Evolutionary conservation across 2,113 vertebrate species (phyloP).

Genomic region (Lasiurus cinereus): DNA sequence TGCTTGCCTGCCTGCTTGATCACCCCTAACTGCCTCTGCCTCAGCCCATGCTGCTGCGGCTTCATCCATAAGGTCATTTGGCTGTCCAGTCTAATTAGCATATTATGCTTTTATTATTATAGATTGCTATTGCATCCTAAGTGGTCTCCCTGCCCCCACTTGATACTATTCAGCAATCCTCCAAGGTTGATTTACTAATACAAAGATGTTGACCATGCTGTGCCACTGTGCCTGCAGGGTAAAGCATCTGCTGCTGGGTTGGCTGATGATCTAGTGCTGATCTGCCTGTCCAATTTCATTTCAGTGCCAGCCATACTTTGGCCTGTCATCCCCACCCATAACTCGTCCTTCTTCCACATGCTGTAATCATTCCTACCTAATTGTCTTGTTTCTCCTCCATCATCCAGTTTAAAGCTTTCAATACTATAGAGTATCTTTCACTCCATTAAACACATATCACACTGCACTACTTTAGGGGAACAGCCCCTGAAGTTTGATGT

Average conservation of each 20-base stretch:
- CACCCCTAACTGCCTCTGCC: too few species aligned
- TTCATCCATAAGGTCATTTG: too few species aligned
- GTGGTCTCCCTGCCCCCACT: neutral
- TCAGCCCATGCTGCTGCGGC: too few species aligned
- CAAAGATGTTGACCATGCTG: neutral
- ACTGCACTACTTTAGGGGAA: neutral
- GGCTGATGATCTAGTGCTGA: neutral
- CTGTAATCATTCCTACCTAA: neutral
- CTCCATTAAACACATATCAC: neutral
- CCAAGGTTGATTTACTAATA: slow-evolving; percentile 8
- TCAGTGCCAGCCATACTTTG: neutral
- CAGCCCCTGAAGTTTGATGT: neutral
- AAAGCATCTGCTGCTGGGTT: neutral
- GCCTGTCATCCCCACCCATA: neutral
- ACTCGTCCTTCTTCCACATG: neutral
- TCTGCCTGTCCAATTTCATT: neutral
- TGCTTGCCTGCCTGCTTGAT: too few species aligned
- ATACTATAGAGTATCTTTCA: neutral
- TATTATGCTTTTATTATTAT: too few species aligned
- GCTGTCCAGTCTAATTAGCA: too few species aligned
- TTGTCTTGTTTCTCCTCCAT: neutral
- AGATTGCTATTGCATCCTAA: neutral
- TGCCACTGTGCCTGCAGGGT: neutral
- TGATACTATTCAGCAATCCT: neutral
- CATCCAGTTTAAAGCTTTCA: neutral